Base-by-base conservation (phyloP, 2,888 invertebrate species). In the Xestia xanthographa region DNA sequence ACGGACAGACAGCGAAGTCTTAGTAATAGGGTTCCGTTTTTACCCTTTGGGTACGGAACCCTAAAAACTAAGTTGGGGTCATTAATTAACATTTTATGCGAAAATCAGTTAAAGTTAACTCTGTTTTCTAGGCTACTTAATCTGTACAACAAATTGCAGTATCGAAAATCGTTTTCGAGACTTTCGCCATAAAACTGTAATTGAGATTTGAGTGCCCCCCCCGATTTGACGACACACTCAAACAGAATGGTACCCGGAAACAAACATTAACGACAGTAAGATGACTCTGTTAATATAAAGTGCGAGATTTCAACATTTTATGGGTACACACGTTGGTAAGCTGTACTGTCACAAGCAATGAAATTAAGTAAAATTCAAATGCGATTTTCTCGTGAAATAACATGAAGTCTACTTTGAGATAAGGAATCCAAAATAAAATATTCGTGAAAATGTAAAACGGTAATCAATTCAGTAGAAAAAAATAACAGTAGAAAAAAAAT, bases 281-380 rank as follows among this genome's bases (percentile, higher is more conserved):
- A 90, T 90, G 88, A 85, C 85, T 87, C 82, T 84, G 87, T 90
- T 90, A 88, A 91, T 91, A 89, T 89, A 86, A 90, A 91, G 85
- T 84, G 85, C 60, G 89, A 90, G 89, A 92, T 93, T 92, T 90
- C 87, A 88, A 88, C 88, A 88, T 92, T 92, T 92, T 91, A 92
- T 91, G 87, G 41, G 63, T 85, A 87, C 80, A 86, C 83, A 83
- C 86, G 87, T 80, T 79, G 80, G 87, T 83, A 72, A 41, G 12
- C n/a, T 60, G 26, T 63, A n/a, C 20, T 34, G 60, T 60, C 60
- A 34, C 3, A 17, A 9, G 1, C 58, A 20, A 29, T 29, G 29
- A 58, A 58, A 56, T 11, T 11, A 9, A 20, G 45, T 17, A 45
- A 5, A 45, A 45, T 45, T 17, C 5, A 17, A 17, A 45, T 17